A percentile compares a stretch with the other conserved stretches of the same genome.
Evolutionary conservation across 2,113 vertebrate species (phyloP).

Genomic region (Brachionichthys hirsutus): DNA sequence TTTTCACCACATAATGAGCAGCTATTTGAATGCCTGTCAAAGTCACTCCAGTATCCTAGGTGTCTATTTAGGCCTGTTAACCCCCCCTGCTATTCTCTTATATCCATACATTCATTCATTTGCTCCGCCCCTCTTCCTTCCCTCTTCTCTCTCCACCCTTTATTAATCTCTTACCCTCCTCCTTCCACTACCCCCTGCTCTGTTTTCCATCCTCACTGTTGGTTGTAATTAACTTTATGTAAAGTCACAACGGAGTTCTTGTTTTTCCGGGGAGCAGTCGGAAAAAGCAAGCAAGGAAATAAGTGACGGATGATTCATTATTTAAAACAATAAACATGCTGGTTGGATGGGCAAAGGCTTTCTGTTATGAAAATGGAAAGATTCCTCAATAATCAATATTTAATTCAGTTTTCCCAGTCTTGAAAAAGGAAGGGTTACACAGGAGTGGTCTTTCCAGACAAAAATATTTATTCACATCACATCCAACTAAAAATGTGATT

Average conservation of each 20-base stretch:
- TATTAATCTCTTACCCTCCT: constrained; percentile 54
- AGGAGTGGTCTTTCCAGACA: too few species aligned
- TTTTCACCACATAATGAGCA: neutral
- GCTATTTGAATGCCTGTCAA: constrained; percentile 72
- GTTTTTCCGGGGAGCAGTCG: constrained; percentile 39
- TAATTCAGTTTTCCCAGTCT: too few species aligned
- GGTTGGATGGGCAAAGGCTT: too few species aligned
- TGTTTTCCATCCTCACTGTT: constrained; percentile 44
- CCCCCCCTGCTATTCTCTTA: constrained; percentile 9
- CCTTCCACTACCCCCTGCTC: constrained; percentile 69
- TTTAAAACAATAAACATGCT: too few species aligned
- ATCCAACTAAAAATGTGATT: too few species aligned
- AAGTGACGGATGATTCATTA: constrained; percentile 4
- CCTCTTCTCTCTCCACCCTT: constrained; percentile 22
- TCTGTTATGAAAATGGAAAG: too few species aligned
- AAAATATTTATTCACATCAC: too few species aligned
- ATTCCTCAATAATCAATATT: too few species aligned
- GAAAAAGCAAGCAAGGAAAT: constrained; percentile 14
- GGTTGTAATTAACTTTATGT: constrained; percentile 57
- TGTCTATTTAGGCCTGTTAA: constrained; percentile 81
- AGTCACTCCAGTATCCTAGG: constrained; percentile 84
- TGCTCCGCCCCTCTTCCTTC: constrained; percentile 32
- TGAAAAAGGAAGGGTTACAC: too few species aligned
- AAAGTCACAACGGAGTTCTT: constrained; percentile 50
- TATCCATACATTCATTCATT: neutral